Evolutionary conservation across 92 coral and sea anemone species (phyloP), one percentile per base, ranked within the genome.

Genomic region (Porites rus): DNA sequence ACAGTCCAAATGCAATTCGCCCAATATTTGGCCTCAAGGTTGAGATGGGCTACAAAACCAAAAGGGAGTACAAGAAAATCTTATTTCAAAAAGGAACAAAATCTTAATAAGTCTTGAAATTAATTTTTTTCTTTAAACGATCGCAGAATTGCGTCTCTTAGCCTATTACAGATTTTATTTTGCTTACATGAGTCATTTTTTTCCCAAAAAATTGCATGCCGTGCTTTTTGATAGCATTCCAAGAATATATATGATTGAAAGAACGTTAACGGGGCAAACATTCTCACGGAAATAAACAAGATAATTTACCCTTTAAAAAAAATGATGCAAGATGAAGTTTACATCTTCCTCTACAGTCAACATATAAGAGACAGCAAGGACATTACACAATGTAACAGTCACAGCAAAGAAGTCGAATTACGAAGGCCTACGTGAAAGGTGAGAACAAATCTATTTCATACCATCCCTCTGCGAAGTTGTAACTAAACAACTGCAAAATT

Each of bases 181-280:
- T 14, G 61, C 10, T 56, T 3, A 2, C 17, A 38, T 38, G 46
- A 38, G 46, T 38, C 46, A 38, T 56, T 56, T 56, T 54, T 56
- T 56, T 56, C 0, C 16, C 61, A 12, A 14, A 8, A 56, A 8
- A 56, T 56, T 56, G 61, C 8, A 56, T 56, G 61, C 61, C 17
- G 16, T 8, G 61, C 61, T 56, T 56, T 3, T 14, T 56, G 14
- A 56, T 14, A 77, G 38, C 17, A 18, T 77, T 62, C 56, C 81
- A 43, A 59, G 80, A 76, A 76, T 76, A 58, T 59, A 60, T 22
- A 76, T 76, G 78, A 51, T 11, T 54, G 24, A 43, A 74, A 21
- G 24, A 1, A 74, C 18, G 9, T 13, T 12, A 53, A 8, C 19
- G 22, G 14, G 14, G 46, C 65, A 43, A 74, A 14, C 13, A 6